Evolutionary conservation across 2,113 vertebrate genomes (phyloP), one percentile per base, ranked within the genome.

Genomic region (Gallinago undulata): DNA sequence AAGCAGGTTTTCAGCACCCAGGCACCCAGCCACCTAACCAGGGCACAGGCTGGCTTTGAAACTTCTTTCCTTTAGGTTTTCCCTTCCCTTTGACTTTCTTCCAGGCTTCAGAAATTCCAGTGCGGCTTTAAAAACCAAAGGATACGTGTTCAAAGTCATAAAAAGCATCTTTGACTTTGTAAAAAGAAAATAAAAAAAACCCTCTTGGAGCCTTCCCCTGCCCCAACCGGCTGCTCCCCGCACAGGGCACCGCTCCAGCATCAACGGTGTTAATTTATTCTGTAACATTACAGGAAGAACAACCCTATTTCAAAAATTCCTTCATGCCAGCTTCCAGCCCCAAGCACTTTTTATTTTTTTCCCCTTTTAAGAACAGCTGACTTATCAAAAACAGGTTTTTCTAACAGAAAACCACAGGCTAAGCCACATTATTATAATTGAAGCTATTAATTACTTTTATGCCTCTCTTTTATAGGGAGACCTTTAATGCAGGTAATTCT

Each of bases 391-490:
- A 1, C 73, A 73, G 75, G 15, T 89, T 95, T 96, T 96, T 89
- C 69, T 28, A 78, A 83, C 73, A 80, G 45, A 87, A 97, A 97
- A 84, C 92, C 94, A 95, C 93, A 89, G 90, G 92, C 95, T 89
- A 91, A 90, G 94, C 84, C 89, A 90, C 93, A 92, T 96, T 96
- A 96, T 81, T 91, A 48, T 97, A 97, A 97, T 73, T 93, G 93
- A 96, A 91, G 83, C 85, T 87, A 97, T 97, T 96, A 96, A 97
- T 96, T 97, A 94, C 92, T 76, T 94, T 94, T 90, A 92, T 96
- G 93, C 85, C 35, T 92, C 90, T 93, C 67, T 75, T 83, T 96
- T 96, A 66, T 78, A 80, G 57, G 68, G 67, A 74, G 75, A 92
- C 90, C 82, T 97, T 94, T 94, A 96, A 94, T 39, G 87, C 89